Percentiles rank a stretch among this genome's conserved stretches.
Conservation (phyloP, 2,888 invertebrate species). For the Eristalinus aeneus region DNA sequence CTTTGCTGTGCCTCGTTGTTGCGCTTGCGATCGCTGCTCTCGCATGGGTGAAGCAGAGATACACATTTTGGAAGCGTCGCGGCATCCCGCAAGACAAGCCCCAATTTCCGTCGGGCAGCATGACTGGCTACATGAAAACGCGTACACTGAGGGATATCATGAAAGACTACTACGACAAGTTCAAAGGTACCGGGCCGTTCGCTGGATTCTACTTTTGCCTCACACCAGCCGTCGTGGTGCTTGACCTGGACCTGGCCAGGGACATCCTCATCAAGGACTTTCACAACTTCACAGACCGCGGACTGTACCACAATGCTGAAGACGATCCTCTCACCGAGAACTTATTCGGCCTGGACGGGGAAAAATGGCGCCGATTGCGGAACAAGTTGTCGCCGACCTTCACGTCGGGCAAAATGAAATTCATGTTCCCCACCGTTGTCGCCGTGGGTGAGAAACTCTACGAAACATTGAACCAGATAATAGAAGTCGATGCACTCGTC, state of each 20-base stretch:
- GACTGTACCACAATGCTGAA: constrained; percentile 75
- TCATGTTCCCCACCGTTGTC: constrained; percentile 74
- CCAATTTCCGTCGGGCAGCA: constrained; percentile 73
- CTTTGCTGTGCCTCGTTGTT: background rate
- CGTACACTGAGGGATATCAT: constrained; percentile 73
- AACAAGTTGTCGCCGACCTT: constrained; percentile 75
- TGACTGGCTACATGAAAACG: constrained; percentile 72
- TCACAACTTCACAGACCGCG: constrained; percentile 76
- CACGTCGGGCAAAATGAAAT: constrained; percentile 74
- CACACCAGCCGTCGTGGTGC: constrained; percentile 75
- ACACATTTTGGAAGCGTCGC: constrained; percentile 72
- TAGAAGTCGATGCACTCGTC: constrained; percentile 72
- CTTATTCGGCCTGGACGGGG: constrained; percentile 79
- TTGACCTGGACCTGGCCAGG: constrained; percentile 77
- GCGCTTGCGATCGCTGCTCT: background rate
- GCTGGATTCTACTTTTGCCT: constrained; percentile 76
- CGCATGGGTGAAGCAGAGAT: constrained; percentile 2
- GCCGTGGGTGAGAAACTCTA: constrained; percentile 68
- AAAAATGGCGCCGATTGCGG: constrained; percentile 78
- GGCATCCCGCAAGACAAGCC: constrained; percentile 77
- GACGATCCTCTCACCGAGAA: constrained; percentile 79
- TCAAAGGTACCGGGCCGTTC: constrained; percentile 76
- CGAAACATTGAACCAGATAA: background rate
- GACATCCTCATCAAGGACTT: constrained; percentile 76
- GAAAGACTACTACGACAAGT: constrained; percentile 72